Percentiles rank a stretch among this genome's conserved stretches.
Conservation (phyloP, 2,888 invertebrate species). For the Ypsolopha scabrella region DNA sequence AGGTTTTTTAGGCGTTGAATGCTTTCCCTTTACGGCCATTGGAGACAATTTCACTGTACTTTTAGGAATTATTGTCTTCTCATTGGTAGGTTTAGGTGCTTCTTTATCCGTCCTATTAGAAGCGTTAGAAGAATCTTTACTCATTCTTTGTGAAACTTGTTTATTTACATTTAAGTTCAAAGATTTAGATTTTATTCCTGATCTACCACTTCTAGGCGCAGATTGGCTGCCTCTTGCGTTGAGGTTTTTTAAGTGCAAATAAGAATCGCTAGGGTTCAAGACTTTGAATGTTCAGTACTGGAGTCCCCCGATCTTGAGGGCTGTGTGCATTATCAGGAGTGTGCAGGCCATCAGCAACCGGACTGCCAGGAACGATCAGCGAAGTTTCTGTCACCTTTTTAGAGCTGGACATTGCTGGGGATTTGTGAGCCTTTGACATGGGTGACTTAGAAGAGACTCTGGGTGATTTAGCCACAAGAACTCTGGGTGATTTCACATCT, state of each 20-base stretch:
- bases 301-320: slow-evolving; percentile 38
- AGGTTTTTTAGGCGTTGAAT: slow-evolving; percentile 61
- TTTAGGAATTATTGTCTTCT: slow-evolving; percentile 43
- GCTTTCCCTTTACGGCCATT: slow-evolving; percentile 54
- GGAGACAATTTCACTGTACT: slow-evolving; percentile 38
- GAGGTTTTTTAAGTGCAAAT: slow-evolving; percentile 14
- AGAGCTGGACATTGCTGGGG: background rate
- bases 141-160: slow-evolving; percentile 17
- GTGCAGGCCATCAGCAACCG: slow-evolving; percentile 18
- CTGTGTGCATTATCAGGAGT: slow-evolving; percentile 40
- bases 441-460: background rate
- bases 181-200: slow-evolving; percentile 25
- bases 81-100: slow-evolving; percentile 14
- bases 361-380: background rate
- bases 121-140: slow-evolving; percentile 19
- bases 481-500: background rate
- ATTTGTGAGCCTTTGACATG: background rate
- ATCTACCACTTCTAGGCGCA: slow-evolving; percentile 12
- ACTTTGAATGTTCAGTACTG: slow-evolving; percentile 43
- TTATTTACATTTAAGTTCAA: slow-evolving; percentile 14
- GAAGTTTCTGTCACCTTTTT: background rate
- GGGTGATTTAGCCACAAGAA: background rate
- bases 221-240: slow-evolving; percentile 10
- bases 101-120: slow-evolving; percentile 19
- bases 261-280: slow-evolving; percentile 36